Evolutionary conservation across 1,140 invertebrate species (phyloP).

Genomic region (Tetragnatha versicolor): DNA sequence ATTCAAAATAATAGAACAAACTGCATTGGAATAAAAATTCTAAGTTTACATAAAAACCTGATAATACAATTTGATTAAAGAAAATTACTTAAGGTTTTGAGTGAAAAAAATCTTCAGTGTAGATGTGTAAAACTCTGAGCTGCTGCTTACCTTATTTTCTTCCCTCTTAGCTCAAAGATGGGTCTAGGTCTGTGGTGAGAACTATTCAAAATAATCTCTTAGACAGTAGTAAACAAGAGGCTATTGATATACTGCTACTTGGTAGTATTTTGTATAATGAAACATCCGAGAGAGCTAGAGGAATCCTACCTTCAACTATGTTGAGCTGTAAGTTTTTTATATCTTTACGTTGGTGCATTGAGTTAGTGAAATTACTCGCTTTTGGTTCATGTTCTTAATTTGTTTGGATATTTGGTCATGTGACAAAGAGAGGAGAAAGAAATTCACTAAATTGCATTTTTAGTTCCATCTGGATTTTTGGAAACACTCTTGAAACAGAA

Average conservation of each 20-base stretch:
- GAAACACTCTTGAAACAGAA: constrained; percentile 71
- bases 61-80: too few species aligned
- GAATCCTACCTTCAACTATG: constrained; percentile 85
- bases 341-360: constrained; percentile 17
- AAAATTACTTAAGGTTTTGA: too few species aligned
- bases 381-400: too few species aligned
- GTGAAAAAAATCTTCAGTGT: too few species aligned
- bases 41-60: background rate
- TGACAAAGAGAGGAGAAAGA: too few species aligned
- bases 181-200: constrained; percentile 93
- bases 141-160: background rate
- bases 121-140: too few species aligned
- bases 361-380: too few species aligned
- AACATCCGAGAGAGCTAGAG: constrained; percentile 85
- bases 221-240: constrained; percentile 98
- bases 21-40: background rate
- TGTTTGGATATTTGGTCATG: too few species aligned
- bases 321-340: constrained; percentile 73
- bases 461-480: constrained; percentile 77
- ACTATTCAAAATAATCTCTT: constrained; percentile 99
- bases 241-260: constrained; percentile 93
- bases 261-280: constrained; percentile 91
- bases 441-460: too few species aligned
- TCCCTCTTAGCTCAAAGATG: constrained; percentile 80
- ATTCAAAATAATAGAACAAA: too few species aligned